Evolutionary conservation across 2,888 invertebrate species (phyloP), one percentile per base, ranked within the genome.

Genomic region (Gortyna flavago): DNA sequence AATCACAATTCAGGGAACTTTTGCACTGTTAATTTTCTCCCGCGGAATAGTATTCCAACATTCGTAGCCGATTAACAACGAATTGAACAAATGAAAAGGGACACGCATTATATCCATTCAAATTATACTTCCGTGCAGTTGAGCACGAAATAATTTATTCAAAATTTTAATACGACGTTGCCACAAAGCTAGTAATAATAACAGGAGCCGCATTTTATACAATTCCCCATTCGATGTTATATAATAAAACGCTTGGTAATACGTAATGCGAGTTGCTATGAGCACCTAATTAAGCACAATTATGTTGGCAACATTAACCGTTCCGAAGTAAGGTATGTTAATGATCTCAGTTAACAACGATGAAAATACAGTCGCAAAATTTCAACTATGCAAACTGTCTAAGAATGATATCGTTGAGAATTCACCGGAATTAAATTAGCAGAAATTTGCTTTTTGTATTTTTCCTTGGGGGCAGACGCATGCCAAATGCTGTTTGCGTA

Each of bases 91-190:
- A 86, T 78, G 79, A 86, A 84, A 88, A 86, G 83, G 86, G 79
- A 73, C 69, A 77, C 74, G 86, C 81, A 86, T 88, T 88, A 87
- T 83, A 76, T 83, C 78, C 66, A 82, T 82, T 84, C 80, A 82
- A 91, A 91, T 89, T 85, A 83, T 87, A 86, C 83, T 89, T 89
- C 90, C 87, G 89, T 92, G 87, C 89, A 77, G 84, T 84, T 89
- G 81, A 93, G 92, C 92, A 87, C 85, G 66, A 85, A 89, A 92
- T 92, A 94, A 94, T 93, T 93, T 93, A 93, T 94, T 93, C 93
- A 92, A 92, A 90, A 94, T 92, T 93, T 93, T 93, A 93, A 93
- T 91, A 90, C 90, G 90, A 90, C 85, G 88, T 86, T 80, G 85
- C 89, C 89, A 89, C 90, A 91, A 89, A 91, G 91, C 90, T 85